These are phyloP conservation scores for Drosophila trichaetosa DNA, from an alignment of 2,888 invertebrate species.

Conservation along the genomic window DNA sequence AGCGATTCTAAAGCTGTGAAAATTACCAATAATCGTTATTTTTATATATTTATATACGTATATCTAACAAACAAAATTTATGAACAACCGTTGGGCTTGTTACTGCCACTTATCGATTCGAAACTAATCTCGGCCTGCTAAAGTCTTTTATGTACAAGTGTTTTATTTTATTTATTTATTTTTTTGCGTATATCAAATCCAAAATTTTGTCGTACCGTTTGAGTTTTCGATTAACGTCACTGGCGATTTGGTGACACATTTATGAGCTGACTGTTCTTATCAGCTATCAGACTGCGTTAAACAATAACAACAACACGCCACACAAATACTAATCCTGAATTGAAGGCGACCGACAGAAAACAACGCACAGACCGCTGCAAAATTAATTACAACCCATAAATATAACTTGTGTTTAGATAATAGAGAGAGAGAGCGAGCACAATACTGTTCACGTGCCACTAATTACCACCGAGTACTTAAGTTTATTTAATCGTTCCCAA, in stretches of 20 bases:
- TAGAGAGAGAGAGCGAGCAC: slow-evolving; percentile 14
- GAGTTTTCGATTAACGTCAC: slow-evolving; percentile 50
- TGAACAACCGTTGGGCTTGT: slow-evolving; percentile 12
- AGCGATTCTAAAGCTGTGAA: slow-evolving; percentile 46
- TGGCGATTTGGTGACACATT: slow-evolving; percentile 69
- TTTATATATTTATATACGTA: slow-evolving; percentile 14
- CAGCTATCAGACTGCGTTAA: slow-evolving; percentile 19
- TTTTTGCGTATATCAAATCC: slow-evolving; percentile 18
- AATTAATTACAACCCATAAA: slow-evolving; percentile 59
- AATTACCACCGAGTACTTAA: slow-evolving; percentile 59
- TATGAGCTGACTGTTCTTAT: slow-evolving; percentile 62
- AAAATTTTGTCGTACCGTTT: slow-evolving; percentile 7
- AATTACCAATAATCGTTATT: slow-evolving; percentile 54
- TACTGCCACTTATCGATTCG: slow-evolving; percentile 1
- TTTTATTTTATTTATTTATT: background rate
- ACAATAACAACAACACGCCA: slow-evolving; percentile 9
- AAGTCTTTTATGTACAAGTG: slow-evolving; percentile 18
- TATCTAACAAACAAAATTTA: slow-evolving; percentile 16
- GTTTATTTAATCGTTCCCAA: slow-evolving; percentile 36
- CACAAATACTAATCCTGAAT: slow-evolving; percentile 36
- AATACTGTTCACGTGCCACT: slow-evolving; percentile 65
- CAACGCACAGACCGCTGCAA: slow-evolving; percentile 25
- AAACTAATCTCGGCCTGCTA: slow-evolving; percentile 24
- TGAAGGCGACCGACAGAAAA: slow-evolving; percentile 11
- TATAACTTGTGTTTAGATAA: slow-evolving; percentile 51